Conservation (phyloP, 2,888 invertebrate species). For the Acholoe squamosa region DNA sequence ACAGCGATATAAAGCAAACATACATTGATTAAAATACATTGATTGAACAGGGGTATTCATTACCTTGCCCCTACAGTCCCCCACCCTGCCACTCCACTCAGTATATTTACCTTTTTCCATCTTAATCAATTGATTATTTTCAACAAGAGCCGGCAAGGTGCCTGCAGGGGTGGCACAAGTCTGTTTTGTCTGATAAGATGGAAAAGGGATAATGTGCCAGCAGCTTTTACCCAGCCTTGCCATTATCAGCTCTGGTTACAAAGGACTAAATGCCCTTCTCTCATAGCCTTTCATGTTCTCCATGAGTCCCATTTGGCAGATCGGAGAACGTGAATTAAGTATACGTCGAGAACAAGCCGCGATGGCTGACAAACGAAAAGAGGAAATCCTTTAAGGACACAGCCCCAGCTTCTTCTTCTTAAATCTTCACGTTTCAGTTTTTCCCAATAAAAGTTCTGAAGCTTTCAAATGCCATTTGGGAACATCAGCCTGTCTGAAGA, state of each 20-base stretch:
- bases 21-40: slow-evolving; percentile 37
- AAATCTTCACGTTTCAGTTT: neutral
- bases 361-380: neutral
- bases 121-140: slow-evolving; percentile 59
- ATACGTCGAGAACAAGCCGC: neutral
- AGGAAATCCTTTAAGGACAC: slow-evolving; percentile 8
- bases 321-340: neutral
- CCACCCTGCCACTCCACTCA: neutral
- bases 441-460: slow-evolving; percentile 50
- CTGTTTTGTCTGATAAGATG: neutral
- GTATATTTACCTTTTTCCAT: slow-evolving; percentile 44
- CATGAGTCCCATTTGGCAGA: neutral
- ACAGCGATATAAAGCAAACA: slow-evolving; percentile 1
- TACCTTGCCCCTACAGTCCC: neutral
- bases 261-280: neutral
- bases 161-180: neutral
- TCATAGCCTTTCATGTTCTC: slow-evolving; percentile 20
- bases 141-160: neutral
- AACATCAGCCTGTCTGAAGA: slow-evolving; percentile 36
- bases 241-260: neutral
- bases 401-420: slow-evolving; percentile 4
- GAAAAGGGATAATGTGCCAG: neutral
- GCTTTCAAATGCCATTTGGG: slow-evolving; percentile 57
- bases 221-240: neutral
- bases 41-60: slow-evolving; percentile 23